A percentile compares a stretch with the other conserved stretches of the same genome.
phyloP scores from a whole-genome alignment of 1,140 invertebrate species.

The Anthonomus grandis region DNA sequence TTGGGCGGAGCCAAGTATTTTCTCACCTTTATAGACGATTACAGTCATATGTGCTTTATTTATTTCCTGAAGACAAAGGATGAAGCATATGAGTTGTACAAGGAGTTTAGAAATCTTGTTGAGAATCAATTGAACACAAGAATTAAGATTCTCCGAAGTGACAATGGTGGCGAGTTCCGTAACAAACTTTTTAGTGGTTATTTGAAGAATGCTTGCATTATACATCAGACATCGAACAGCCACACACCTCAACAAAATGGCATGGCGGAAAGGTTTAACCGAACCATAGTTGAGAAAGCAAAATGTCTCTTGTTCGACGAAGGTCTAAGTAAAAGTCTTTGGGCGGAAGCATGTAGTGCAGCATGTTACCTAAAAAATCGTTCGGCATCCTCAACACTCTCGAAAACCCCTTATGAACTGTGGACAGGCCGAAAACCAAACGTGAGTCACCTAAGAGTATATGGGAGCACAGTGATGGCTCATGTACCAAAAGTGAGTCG shows the following conservation, averaged over 20 bases:
- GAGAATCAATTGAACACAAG: too few relatives aligned
- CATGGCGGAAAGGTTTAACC: conserved; percentile 46
- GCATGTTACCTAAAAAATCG: conserved; percentile 52
- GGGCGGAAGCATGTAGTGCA: conserved; percentile 48
- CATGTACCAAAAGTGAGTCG: conserved; percentile 38
- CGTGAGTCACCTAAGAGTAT: conserved; percentile 37
- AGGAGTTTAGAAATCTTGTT: conserved; percentile 38
- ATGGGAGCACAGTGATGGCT: conserved; percentile 44
- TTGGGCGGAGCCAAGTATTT: conserved; percentile 45
- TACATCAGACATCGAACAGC: conserved; percentile 30
- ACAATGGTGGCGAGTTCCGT: conserved; percentile 37
- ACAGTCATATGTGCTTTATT: conserved; percentile 40
- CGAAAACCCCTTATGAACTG: conserved; percentile 33
- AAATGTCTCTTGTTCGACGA: conserved; percentile 44
- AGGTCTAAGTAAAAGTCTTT: conserved; percentile 40
- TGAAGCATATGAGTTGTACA: conserved; percentile 33
- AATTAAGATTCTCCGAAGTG: conserved; percentile 39
- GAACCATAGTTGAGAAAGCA: conserved; percentile 46
- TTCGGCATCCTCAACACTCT: conserved; percentile 18
- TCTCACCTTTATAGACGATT: conserved; percentile 46
- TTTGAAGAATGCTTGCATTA: conserved; percentile 34
- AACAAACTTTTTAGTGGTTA: conserved; percentile 33
- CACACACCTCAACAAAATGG: conserved; percentile 50
- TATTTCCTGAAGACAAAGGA: conserved; percentile 44
- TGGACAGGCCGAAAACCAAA: conserved; percentile 38